Base-by-base conservation (phyloP, 1,140 invertebrate genomes). In the Nasonia longicornis region DNA sequence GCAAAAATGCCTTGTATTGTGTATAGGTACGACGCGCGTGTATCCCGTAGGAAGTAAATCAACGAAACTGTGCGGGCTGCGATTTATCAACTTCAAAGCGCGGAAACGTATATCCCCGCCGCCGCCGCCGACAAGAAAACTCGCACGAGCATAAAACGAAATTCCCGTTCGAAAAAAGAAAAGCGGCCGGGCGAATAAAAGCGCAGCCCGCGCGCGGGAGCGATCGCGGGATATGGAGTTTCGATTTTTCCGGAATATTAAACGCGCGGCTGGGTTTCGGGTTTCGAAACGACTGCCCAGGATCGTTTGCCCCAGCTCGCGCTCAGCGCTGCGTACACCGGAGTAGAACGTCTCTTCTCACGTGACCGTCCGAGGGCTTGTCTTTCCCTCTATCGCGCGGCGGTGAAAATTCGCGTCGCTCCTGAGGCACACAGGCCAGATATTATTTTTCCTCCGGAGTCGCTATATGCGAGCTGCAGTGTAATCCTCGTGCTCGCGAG, bases 191-290 rank as follows among this genome's bases (percentile, higher is more conserved):
- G 66, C n/a, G 26, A 69, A 69, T 11, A 26, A 14, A 69, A 31
- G 26, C 58, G 58, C 12, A 22, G 11, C 1, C 26, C 26, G 26
- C 26, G 26, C 26, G 26, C 26, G 26, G 26, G 26, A 26, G 26
- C 58, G 58, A 64, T 45, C 8, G 12, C 64, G 26, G 8, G 64
- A 66, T 26, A 26, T 67, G 64, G 64, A 29, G 22, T 4, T 71
- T 71, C 69, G 31, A 38, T 71, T 71, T 71, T 71, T 71, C 35
- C 69, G n/a, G 35, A 71, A 71, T 71, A 71, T 42, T 71, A 71
- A 71, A 71, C 69, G 69, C 69, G 35, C 20, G 20, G 2, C 20
- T 58, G 52, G 26, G 69, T 71, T 38, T 71, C 31, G 16, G 16
- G 20, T 71, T 71, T 35, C 69, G 14, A 71, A 71, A 38, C 42